A percentile compares a stretch with the other conserved stretches of the same genome.
Evolutionary conservation across 2,797 vertebrate species (phyloP).

Genomic region (Mionectes olivaceus): DNA sequence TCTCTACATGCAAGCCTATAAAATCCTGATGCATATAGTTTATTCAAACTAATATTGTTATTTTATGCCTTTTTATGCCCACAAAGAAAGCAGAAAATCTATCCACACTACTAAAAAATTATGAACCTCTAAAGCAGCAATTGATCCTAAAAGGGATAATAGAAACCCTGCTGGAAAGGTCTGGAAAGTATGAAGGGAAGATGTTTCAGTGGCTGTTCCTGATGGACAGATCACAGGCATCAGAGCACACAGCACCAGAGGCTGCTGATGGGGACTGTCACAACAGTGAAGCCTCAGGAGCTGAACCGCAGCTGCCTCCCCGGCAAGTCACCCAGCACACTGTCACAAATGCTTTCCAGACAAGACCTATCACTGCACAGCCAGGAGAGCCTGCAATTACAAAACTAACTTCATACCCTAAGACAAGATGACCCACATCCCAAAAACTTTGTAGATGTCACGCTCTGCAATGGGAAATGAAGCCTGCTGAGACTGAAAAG

Average conservation of each 20-base stretch:
- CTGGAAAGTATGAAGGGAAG: not conserved
- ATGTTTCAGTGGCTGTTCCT: not conserved
- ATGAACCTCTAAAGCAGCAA: not conserved
- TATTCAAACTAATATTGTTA: not conserved
- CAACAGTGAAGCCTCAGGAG: not conserved
- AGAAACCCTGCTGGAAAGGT: not conserved
- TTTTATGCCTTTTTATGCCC: not conserved
- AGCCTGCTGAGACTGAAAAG: not conserved
- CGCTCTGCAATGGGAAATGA: not conserved
- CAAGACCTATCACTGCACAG: not conserved
- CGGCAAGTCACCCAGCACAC: not conserved
- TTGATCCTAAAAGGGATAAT: not conserved
- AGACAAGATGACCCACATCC: not conserved
- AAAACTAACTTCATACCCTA: not conserved
- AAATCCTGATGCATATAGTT: not conserved
- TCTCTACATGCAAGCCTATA: not conserved
- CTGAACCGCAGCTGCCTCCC: not conserved
- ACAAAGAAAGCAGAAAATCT: not conserved
- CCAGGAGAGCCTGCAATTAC: not conserved
- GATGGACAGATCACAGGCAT: not conserved
- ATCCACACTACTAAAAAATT: not conserved
- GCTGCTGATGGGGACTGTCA: constrained; percentile 16
- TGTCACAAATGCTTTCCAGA: not conserved
- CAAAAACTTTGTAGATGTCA: not conserved
- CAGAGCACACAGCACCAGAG: not conserved